These are phyloP conservation scores for Trichomalopsis sarcophagae DNA, from an alignment of 1,140 invertebrate genomes.

Conservation along the genomic window DNA sequence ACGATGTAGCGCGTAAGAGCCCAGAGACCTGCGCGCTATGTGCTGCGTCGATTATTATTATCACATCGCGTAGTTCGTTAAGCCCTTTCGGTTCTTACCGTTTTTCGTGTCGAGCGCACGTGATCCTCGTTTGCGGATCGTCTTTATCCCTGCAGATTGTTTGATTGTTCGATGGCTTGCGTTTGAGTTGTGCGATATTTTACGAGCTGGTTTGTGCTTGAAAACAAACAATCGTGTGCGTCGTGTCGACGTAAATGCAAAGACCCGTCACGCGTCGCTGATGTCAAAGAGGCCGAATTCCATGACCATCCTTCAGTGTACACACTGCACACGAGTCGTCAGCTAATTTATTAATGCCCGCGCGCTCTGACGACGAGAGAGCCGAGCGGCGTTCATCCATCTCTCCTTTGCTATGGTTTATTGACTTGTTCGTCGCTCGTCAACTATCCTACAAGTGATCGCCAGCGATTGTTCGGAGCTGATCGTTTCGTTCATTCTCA, in stretches of 20 bases:
- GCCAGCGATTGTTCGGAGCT: neutral
- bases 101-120: neutral
- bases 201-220: neutral
- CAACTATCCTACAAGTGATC: neutral
- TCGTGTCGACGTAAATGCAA: no score
- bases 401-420: slow-evolving; percentile 30
- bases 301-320: neutral
- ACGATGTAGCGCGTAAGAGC: no score
- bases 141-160: no score
- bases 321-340: neutral
- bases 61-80: neutral
- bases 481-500: neutral
- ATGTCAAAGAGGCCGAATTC: neutral
- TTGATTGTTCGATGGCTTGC: no score
- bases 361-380: slow-evolving; percentile 14
- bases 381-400: slow-evolving; percentile 21
- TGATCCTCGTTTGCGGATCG: neutral
- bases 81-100: neutral
- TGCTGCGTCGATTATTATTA: no score
- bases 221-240: no score
- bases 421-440: slow-evolving; percentile 31
- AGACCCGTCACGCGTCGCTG: no score
- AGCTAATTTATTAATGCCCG: slow-evolving; percentile 42
- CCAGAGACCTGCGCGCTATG: neutral
- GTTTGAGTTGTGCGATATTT: no score